These are phyloP conservation scores for Eueides isabella DNA, from an alignment of 1,140 invertebrate species.

Conservation along the genomic window DNA sequence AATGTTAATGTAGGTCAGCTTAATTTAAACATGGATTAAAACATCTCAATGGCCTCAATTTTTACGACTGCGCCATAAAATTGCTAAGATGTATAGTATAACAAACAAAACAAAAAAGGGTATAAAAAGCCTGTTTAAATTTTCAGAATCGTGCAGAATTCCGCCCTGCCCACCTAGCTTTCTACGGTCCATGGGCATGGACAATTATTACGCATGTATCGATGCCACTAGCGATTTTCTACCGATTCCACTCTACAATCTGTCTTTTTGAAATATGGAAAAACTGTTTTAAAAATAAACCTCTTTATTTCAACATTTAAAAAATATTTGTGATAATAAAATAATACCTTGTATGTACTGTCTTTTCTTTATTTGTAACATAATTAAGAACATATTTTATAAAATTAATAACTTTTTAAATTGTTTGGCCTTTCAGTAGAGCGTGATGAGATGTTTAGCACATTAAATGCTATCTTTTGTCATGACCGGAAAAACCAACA, in stretches of 20 bases:
- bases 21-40: neutral
- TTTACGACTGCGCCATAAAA: neutral
- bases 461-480: conserved; percentile 53
- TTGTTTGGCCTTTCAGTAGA: conserved; percentile 46
- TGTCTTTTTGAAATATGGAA: conserved; percentile 99
- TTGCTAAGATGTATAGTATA: neutral
- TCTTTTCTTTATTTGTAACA: neutral
- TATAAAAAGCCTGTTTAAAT: neutral
- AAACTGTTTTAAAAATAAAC: conserved; percentile 90
- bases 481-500: conserved; percentile 48
- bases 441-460: conserved; percentile 57
- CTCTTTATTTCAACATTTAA: conserved; percentile 64
- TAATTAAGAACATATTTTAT: neutral
- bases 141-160: conserved; percentile 88
- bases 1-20: neutral
- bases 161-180: conserved; percentile 89
- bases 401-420: conserved; percentile 26
- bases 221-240: conserved; percentile 93
- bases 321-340: neutral
- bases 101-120: neutral
- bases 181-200: conserved; percentile 93
- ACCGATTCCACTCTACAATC: conserved; percentile 96
- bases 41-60: neutral
- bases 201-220: conserved; percentile 93
- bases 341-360: neutral